Evolutionary conservation across 2,797 vertebrate genomes (phyloP).

Genomic region (Syngnathus rostellatus): DNA sequence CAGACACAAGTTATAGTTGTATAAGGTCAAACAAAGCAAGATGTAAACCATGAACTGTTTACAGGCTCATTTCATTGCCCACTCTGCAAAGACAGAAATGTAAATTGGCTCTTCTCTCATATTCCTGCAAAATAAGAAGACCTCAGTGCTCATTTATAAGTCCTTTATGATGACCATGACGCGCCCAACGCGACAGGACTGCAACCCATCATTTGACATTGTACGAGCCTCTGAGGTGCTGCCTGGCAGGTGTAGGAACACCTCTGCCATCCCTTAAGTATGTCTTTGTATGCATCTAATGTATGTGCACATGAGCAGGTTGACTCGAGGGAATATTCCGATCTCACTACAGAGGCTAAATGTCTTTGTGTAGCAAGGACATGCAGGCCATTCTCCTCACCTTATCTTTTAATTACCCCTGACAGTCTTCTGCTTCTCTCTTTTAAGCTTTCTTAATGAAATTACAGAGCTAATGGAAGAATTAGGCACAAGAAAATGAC

Average conservation of each 20-base stretch:
- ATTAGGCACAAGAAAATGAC: conserved; percentile 46
- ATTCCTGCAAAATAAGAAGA: conserved; percentile 34
- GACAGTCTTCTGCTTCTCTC: conserved; percentile 43
- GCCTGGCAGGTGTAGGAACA: conserved; percentile 51
- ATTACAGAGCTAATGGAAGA: conserved; percentile 66
- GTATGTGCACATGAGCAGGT: conserved; percentile 5
- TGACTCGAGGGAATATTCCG: conserved; percentile 26
- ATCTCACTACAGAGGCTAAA: conserved; percentile 37
- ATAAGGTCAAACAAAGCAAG: conserved; percentile 35
- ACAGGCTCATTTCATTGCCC: conserved; percentile 9
- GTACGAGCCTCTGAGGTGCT: conserved; percentile 41
- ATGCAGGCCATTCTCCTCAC: conserved; percentile 47
- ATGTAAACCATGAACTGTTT: conserved; percentile 9
- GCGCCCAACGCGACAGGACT: conserved; percentile 28
- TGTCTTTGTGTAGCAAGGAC: conserved; percentile 46
- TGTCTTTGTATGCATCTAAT: conserved; percentile 13
- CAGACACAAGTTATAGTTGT: conserved; percentile 6
- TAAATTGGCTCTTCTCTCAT: conserved; percentile 12
- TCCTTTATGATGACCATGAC: conserved; percentile 59
- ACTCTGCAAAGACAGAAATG: conserved; percentile 5
- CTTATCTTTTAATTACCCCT: conserved; percentile 77
- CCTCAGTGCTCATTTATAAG: conserved; percentile 48
- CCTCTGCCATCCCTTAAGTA: conserved; percentile 27
- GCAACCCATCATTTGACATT: conserved; percentile 48
- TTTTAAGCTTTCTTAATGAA: conserved; percentile 65